These are phyloP conservation scores for Gymnoscopelus microlampas DNA, from an alignment of 2,797 vertebrate species.

Conservation along the genomic window DNA sequence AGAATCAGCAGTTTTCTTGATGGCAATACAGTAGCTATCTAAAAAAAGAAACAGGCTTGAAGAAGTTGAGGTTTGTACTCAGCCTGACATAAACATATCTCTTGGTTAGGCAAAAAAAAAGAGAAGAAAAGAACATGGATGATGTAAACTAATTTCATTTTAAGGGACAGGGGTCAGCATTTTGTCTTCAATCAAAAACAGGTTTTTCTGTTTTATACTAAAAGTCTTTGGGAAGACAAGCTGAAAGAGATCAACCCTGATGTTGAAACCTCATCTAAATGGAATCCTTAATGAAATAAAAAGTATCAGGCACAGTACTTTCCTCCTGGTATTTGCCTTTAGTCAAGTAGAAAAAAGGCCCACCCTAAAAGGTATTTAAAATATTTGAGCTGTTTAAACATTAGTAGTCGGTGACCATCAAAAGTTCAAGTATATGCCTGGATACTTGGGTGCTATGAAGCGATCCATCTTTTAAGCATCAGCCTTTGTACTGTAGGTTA, in stretches of 20 bases:
- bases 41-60: conserved; percentile 8
- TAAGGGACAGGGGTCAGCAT: conserved; percentile 35
- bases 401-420: neutral
- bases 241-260: conserved; percentile 40
- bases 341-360: conserved; percentile 26
- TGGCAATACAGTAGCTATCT: neutral
- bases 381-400: neutral
- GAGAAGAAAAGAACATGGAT: conserved; percentile 21
- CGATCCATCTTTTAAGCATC: neutral
- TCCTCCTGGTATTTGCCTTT: conserved; percentile 42
- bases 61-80: conserved; percentile 7
- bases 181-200: conserved; percentile 29
- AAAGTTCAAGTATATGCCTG: neutral
- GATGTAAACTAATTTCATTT: conserved; percentile 41
- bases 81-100: conserved; percentile 18
- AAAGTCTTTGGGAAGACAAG: conserved; percentile 45
- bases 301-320: conserved; percentile 44
- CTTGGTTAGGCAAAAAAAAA: neutral
- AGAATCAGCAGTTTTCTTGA: conserved; percentile 24
- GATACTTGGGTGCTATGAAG: neutral
- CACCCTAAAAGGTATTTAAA: conserved; percentile 11
- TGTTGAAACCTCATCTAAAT: conserved; percentile 37
- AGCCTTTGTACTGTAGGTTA: neutral
- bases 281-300: conserved; percentile 39
- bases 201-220: conserved; percentile 37